Evolutionary conservation across 2,797 vertebrate species (phyloP).

Genomic region (Dipus sagitta): DNA sequence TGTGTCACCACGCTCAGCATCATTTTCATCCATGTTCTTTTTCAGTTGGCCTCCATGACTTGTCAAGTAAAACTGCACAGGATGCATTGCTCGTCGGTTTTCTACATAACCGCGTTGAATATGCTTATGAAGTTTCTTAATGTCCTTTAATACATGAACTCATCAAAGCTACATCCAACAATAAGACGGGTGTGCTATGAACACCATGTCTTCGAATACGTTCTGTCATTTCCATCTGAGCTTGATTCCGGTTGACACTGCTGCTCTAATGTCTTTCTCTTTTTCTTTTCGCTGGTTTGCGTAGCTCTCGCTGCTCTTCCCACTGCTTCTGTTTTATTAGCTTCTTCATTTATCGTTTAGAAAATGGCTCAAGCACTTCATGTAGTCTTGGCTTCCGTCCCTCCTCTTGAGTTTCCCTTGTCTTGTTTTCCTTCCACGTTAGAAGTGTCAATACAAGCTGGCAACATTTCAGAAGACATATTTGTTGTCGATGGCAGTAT

Average conservation of each 20-base stretch:
- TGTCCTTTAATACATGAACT: conserved; percentile 96
- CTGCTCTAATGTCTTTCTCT: conserved; percentile 93
- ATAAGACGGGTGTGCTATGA: conserved; percentile 91
- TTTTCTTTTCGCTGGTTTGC: conserved; percentile 96
- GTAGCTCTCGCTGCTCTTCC: conserved; percentile 95
- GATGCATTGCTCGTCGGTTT: conserved; percentile 94
- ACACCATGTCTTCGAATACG: conserved; percentile 88
- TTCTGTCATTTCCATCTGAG: conserved; percentile 85
- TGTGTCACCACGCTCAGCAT: too few relatives aligned
- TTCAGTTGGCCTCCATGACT: conserved; percentile 96
- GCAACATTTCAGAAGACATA: conserved; percentile 80
- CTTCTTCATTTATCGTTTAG: conserved; percentile 96
- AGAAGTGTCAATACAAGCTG: conserved; percentile 9
- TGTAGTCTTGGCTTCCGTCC: conserved; percentile 53
- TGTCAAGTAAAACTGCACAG: conserved; percentile 97
- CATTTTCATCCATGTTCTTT: conserved; percentile 94
- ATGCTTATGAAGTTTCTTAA: conserved; percentile 98
- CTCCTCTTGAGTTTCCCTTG: conserved; percentile 37
- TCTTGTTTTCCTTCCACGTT: conserved; percentile 67
- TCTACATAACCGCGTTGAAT: conserved; percentile 98
- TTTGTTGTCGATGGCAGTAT: conserved; percentile 92
- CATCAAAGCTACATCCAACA: conserved; percentile 97
- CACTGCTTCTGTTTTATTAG: conserved; percentile 95
- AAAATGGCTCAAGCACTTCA: conserved; percentile 85
- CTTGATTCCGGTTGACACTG: conserved; percentile 87